Evolutionary conservation across 2,113 vertebrate genomes (phyloP), one percentile per base, ranked within the genome.

Genomic region (Lethenteron camtschaticum): DNA sequence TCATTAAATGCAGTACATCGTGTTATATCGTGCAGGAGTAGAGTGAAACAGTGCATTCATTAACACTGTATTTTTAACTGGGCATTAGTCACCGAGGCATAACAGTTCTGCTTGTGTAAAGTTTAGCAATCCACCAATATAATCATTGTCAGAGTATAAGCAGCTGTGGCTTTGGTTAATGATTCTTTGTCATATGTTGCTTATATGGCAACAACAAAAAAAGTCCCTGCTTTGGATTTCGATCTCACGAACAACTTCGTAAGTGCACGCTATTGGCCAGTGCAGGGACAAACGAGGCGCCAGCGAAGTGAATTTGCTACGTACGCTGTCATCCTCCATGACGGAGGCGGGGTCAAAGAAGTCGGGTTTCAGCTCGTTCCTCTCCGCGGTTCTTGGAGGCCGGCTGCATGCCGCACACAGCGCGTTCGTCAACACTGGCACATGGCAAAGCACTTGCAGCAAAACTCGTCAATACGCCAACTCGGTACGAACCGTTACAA

Each of bases 311-410:
- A 41, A 66, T 66, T 14, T 71, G 74, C 75, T 78, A 77, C 88
- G 84, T 86, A 96, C 94, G 78, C 91, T 95, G 80, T 96, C 92
- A 79, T 96, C 91, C 24, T 66, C 63, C 90, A 99, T 99, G 81
- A 99, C 95, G 79, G 94, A 96, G 79, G 91, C 86, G 11, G 92
- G 94, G 81, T 99, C 92, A 81, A 96, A 99, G 83, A 91, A 99
- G 84, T 99, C 94, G 63, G 90, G 90, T 81, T 99, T 99, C 73
- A 99, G 85, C 75, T 99, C 94, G 69, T 90, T 91, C 80, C 92
- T 84, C 77, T 99, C 94, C 92, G 83, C 94, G 88, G 78, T 96
- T 99, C 83, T 99, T 99, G 73, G 94, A 96, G 12, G 90, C 88
- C 68, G 90, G 94, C 94, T 99, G 81, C 72, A 76, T 70, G 63